Conservation (phyloP, 2,888 invertebrate species). For the Oligia strigilis region DNA sequence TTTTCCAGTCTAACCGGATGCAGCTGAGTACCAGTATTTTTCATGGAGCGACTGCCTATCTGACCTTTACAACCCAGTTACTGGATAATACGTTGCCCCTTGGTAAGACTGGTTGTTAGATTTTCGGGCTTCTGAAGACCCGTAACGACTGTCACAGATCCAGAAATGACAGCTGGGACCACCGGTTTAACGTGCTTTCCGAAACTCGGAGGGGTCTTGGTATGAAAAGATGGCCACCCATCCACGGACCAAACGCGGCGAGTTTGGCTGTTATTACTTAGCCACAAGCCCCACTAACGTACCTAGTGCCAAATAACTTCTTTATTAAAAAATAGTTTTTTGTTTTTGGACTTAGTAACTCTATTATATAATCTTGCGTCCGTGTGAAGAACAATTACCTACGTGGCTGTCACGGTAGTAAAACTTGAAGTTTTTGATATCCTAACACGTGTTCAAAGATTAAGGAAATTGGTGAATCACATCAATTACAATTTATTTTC, state of each 20-base stretch:
- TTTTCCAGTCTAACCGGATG: neutral
- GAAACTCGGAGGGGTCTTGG: neutral
- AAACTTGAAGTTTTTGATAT: neutral
- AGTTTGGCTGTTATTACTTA: no score
- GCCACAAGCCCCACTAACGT: no score
- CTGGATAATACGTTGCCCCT: no score
- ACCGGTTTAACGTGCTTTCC: neutral
- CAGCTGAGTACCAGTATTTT: neutral
- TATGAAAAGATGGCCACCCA: neutral
- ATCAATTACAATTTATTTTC: slow-evolving; percentile 28
- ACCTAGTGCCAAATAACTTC: neutral
- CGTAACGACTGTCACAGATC: neutral
- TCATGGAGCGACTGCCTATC: neutral
- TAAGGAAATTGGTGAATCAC: slow-evolving; percentile 36
- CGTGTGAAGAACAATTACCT: neutral
- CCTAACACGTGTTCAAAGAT: neutral
- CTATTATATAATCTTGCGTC: neutral
- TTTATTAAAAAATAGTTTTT: neutral
- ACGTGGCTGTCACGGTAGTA: slow-evolving; percentile 4
- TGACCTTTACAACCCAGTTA: neutral
- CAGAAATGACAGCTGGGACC: neutral
- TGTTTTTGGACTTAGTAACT: neutral
- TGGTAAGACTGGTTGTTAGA: no score
- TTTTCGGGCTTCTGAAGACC: neutral
- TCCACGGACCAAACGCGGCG: no score